Evolutionary conservation across 2,113 vertebrate species (phyloP).

Genomic region (Speoplatyrhinus poulsoni): DNA sequence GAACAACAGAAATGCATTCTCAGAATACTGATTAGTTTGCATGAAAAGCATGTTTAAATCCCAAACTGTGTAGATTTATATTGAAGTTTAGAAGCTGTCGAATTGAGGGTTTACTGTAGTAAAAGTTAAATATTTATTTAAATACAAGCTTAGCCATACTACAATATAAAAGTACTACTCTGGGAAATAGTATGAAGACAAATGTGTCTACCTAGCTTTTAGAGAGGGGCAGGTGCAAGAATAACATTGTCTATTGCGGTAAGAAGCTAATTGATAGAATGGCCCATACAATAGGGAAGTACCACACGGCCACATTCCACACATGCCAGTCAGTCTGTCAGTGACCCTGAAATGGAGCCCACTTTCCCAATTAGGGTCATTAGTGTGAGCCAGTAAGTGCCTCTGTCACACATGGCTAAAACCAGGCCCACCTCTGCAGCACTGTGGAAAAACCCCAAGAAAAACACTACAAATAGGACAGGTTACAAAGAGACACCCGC

Average conservation of each 20-base stretch:
- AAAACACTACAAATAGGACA: conserved; percentile 43
- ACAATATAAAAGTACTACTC: background rate
- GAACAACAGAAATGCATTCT: too few relatives aligned
- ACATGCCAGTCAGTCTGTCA: conserved; percentile 68
- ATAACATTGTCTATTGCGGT: conserved; percentile 40
- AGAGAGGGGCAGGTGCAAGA: conserved; percentile 20
- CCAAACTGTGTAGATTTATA: background rate
- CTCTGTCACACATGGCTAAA: conserved; percentile 70
- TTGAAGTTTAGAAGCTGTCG: too few relatives aligned
- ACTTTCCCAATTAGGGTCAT: conserved; percentile 77
- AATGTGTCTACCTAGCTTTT: conserved; percentile 2
- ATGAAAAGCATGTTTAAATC: background rate
- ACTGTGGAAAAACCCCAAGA: conserved; percentile 48
- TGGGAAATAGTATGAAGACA: too few relatives aligned
- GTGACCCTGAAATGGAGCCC: conserved; percentile 71
- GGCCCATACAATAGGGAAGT: conserved; percentile 61
- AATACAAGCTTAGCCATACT: too few relatives aligned
- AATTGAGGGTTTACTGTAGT: too few relatives aligned
- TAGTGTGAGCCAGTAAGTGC: conserved; percentile 69
- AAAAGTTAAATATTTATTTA: background rate
- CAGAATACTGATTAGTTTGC: too few relatives aligned
- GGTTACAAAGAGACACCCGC: conserved; percentile 5
- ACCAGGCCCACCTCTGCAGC: conserved; percentile 60
- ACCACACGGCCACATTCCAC: conserved; percentile 67
- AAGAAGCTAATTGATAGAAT: conserved; percentile 49